Evolutionary conservation across 2,888 invertebrate genomes (phyloP), one percentile per base, ranked within the genome.

Genomic region (Atethmia centrago): DNA sequence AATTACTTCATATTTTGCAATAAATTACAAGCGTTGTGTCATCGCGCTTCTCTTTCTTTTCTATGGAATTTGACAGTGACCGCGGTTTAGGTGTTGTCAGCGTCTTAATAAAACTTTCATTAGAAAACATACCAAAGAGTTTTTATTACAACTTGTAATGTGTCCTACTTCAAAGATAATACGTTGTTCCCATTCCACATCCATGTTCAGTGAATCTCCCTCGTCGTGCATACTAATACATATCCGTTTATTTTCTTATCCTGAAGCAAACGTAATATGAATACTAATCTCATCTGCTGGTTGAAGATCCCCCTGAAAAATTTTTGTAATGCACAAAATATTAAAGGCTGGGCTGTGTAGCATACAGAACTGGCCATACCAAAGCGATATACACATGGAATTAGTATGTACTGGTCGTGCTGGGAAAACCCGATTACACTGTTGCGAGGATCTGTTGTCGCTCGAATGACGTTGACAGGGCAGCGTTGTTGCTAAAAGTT

Each of bases 131-230:
- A 55, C 51, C 42, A 28, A 59, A 42, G 61, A 75, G 36, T 49
- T 59, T 69, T 69, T 69, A 81, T 74, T 69, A 56, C 49, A 62
- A 68, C 7, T 62, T 61, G n/a, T 62, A 47, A 74, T 55, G 51
- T 71, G 80, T 82, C 68, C 84, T 69, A 75, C 55, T 73, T 83
- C 53, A 45, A 71, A 81, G 28, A 65, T 63, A 9, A 9, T 40
- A 75, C 78, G 65, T 65, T 80, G 61, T 80, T 71, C 74, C 49
- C 70, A 83, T 85, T 83, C 70, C 74, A 71, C 59, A 78, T 70
- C 47, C 53, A 49, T 74, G 83, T 77, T 71, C 68, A 31, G 36
- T 14, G 71, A 74, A 79, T 69, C 68, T 59, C 40, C 14, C 14
- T 19, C 28, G 70, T 72, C 74, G 7, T 59, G 80, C 76, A 84